A percentile compares a stretch with the other conserved stretches of the same genome.
Conservation (phyloP, 2,797 vertebrate species). For the Gymnothorax javanicus region DNA sequence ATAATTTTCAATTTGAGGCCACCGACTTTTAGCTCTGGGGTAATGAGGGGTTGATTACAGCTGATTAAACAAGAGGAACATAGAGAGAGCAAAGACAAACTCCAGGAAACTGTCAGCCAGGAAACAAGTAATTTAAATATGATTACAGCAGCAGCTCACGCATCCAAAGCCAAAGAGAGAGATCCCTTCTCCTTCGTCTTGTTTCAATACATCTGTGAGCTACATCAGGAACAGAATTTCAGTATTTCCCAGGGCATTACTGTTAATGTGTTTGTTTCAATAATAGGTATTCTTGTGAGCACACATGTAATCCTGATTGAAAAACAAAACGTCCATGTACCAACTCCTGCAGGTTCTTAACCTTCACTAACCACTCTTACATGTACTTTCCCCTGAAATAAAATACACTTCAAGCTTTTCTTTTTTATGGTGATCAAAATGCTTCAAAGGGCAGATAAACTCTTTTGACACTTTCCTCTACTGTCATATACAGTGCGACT, state of each 20-base stretch:
- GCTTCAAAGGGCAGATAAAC: background rate
- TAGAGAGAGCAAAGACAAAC: background rate
- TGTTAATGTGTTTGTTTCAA: background rate
- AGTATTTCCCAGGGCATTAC: background rate
- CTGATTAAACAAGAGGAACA: background rate
- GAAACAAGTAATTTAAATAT: background rate
- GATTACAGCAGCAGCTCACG: background rate
- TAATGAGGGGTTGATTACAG: slow-evolving; percentile 14
- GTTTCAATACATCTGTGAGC: background rate
- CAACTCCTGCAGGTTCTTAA: background rate
- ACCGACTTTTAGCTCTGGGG: background rate
- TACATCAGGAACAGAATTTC: background rate
- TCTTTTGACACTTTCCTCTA: background rate
- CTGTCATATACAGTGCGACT: background rate
- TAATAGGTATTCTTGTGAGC: background rate
- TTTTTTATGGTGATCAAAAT: background rate
- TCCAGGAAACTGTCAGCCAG: background rate
- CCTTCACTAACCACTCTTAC: background rate
- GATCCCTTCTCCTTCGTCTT: background rate
- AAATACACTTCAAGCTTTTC: background rate
- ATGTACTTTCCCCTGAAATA: too few relatives aligned
- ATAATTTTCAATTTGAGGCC: background rate
- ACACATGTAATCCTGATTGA: background rate
- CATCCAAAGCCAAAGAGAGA: background rate
- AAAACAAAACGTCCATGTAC: background rate